Evolutionary conservation across 2,888 invertebrate genomes (phyloP), one percentile per base, ranked within the genome.

Genomic region (Formica aserva): DNA sequence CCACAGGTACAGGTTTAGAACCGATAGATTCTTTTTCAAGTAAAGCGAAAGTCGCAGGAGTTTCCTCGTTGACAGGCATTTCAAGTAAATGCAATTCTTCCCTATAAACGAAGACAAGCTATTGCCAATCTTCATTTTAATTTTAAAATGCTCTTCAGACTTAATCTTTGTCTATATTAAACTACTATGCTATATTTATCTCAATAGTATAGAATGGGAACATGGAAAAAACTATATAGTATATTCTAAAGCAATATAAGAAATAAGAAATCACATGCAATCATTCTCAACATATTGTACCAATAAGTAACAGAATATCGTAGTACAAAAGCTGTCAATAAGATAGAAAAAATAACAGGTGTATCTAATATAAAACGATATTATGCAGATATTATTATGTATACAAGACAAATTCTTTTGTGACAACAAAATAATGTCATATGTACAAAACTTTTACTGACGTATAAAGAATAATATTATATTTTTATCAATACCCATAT

Each of bases 31-130:
- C 84, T 77, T 74, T 87, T 38, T 88, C 83, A 81, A 87, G 22
- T 35, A 86, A 57, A 35, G 76, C 38, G 13, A 85, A 72, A 35
- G 88, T 52, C 57, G 83, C 52, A 13, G 88, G 69, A 0, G 86
- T 83, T n/a, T 85, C 83, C 71, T 91, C 90, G 6, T 91, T 82
- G 13, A 8, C n/a, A 11, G 92, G 88, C 66, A 94, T 85, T 88
- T 94, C 94, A 65, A 94, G 87, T 86, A 93, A 86, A 72, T 94
- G 86, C 48, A 92, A 93, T 90, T 94, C 94, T 92, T 94, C 93
- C 91, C 94, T 94, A 91, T 78, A 94, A 93, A 90, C 65, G 82
- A 85, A 85, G 77, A 86, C 32, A 89, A 88, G 82, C 78, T 60
- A 82, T 83, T 89, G 82, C 82, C 77, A 88, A 87, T 85, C 77